These are phyloP conservation scores for Magallana angulata DNA, from an alignment of 1,140 invertebrate genomes.

Conservation along the genomic window DNA sequence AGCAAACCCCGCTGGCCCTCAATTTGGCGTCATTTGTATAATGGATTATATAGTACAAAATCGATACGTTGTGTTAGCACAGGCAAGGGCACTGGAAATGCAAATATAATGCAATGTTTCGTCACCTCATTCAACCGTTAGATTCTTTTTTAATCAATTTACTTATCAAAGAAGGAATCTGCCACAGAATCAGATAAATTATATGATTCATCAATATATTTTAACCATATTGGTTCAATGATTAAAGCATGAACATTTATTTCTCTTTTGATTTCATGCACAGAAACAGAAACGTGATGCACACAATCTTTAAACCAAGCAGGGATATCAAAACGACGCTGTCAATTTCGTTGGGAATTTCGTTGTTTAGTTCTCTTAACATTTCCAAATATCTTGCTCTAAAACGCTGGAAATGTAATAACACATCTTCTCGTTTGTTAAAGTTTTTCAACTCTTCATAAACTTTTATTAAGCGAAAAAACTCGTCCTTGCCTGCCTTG, in stretches of 20 bases:
- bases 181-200: no score
- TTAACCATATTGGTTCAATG: no score
- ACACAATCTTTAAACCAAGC: not conserved
- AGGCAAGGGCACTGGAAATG: no score
- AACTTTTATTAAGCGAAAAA: conserved; percentile 36
- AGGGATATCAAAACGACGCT: not conserved
- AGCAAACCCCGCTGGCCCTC: no score
- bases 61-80: no score
- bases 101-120: no score
- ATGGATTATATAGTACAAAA: no score
- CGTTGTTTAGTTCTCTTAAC: not conserved
- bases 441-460: conserved; percentile 45
- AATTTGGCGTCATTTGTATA: no score
- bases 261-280: not conserved
- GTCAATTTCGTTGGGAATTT: not conserved
- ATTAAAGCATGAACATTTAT: not conserved
- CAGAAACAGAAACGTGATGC: not conserved
- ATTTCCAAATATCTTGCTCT: conserved; percentile 9
- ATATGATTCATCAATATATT: no score
- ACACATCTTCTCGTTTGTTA: conserved; percentile 29
- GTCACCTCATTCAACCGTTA: no score
- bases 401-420: not conserved
- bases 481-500: conserved; percentile 20
- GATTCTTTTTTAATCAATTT: no score
- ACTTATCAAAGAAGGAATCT: no score